These are phyloP conservation scores for Myotis lucifugus DNA, from an alignment of 2,113 vertebrate genomes.

Conservation along the genomic window DNA sequence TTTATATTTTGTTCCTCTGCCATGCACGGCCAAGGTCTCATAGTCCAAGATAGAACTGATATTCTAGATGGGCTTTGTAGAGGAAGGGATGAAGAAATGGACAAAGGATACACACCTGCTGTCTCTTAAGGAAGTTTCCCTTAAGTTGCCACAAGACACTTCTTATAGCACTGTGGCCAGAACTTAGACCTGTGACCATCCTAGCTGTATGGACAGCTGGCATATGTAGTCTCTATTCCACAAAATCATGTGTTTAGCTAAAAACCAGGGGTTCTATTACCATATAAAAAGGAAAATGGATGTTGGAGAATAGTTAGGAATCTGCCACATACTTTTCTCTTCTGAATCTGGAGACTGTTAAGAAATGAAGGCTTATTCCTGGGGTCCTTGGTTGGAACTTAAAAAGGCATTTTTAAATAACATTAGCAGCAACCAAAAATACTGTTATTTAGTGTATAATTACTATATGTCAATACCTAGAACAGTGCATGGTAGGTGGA, in stretches of 20 bases:
- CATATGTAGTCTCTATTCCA: not conserved
- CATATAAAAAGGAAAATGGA: not conserved
- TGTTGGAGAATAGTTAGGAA: not conserved
- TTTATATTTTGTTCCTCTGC: not conserved
- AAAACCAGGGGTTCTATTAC: not conserved
- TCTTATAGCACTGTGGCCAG: not conserved
- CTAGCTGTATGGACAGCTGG: not conserved
- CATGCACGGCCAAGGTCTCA: not conserved
- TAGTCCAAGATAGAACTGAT: not conserved
- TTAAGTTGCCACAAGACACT: not conserved
- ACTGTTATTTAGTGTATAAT: conserved; percentile 1
- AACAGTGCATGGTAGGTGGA: not conserved
- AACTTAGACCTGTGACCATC: not conserved
- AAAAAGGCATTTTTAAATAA: conserved; percentile 6
- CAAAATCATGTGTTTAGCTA: not conserved
- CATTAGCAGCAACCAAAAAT: not conserved
- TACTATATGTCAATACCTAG: not conserved
- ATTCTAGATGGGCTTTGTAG: not conserved
- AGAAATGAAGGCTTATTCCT: conserved; percentile 6
- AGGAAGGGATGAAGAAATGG: not conserved
- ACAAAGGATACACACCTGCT: not conserved
- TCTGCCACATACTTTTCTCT: not conserved
- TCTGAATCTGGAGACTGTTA: not conserved
- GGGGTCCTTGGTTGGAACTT: not conserved
- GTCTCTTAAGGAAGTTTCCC: not conserved